phyloP scores from a whole-genome alignment of 2,113 vertebrate species.

The Calidris pygmaea region DNA sequence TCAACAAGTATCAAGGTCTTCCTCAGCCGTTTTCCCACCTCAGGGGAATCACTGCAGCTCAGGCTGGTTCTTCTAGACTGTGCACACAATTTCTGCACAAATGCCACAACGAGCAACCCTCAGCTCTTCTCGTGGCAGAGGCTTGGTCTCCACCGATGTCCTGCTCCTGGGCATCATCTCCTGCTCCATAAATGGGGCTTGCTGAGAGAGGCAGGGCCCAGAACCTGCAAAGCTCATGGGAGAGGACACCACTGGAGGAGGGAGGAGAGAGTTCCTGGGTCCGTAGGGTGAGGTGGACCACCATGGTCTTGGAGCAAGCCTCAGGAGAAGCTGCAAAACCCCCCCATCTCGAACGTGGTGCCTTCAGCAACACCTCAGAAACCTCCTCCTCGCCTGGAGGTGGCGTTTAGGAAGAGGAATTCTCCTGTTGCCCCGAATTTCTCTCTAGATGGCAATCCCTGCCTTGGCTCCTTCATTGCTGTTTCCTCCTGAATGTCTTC shows the following conservation, averaged over 20 bases:
- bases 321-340: background rate
- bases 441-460: background rate
- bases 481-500: background rate
- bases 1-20: background rate
- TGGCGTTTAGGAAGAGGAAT: background rate
- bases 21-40: fast-evolving
- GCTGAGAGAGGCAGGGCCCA: background rate
- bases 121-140: background rate
- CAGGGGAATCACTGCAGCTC: fast-evolving
- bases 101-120: fast-evolving
- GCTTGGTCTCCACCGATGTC: fast-evolving
- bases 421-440: background rate
- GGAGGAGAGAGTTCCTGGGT: background rate
- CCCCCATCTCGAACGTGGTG: background rate
- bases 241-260: too few species aligned
- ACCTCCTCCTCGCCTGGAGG: background rate
- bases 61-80: too few species aligned
- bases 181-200: background rate
- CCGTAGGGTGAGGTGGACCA: background rate
- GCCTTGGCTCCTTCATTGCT: background rate
- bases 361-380: background rate
- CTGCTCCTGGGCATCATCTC: background rate
- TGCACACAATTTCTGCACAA: background rate
- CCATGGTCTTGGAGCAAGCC: background rate
- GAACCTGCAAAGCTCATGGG: background rate